Conservation (phyloP, 2,797 vertebrate species). For the Salarias fasciatus region DNA sequence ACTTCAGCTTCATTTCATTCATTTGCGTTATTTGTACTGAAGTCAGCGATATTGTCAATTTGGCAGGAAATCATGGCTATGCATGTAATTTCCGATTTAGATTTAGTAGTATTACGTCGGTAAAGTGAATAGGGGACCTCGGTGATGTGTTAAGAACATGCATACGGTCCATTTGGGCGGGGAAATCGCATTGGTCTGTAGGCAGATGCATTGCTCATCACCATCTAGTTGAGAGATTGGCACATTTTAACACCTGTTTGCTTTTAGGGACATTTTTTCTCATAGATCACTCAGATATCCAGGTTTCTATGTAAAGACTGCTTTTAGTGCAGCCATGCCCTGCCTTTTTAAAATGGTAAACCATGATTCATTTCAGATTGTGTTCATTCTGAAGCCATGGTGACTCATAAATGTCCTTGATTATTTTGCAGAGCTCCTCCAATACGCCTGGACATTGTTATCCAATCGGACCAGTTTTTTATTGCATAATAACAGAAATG, state of each 20-base stretch:
- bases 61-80: too few species aligned
- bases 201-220: conserved; percentile 11
- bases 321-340: not conserved
- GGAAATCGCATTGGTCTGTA: conserved; percentile 12
- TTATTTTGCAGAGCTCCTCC: conserved; percentile 43
- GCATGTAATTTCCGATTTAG: not conserved
- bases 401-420: conserved; percentile 73
- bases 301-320: too few species aligned
- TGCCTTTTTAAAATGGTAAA: conserved; percentile 17
- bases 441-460: conserved; percentile 19
- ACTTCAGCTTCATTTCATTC: not conserved
- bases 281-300: not conserved
- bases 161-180: conserved; percentile 21
- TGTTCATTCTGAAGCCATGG: conserved; percentile 35
- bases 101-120: not conserved
- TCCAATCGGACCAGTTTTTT: conserved; percentile 35
- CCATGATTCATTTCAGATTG: conserved; percentile 43
- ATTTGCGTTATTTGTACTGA: not conserved
- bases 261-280: not conserved
- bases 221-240: not conserved
- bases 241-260: conserved; percentile 9
- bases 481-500: conserved; percentile 35
- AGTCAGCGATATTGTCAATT: too few species aligned
- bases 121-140: not conserved
- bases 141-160: conserved; percentile 6